Percentiles rank a stretch among this genome's conserved stretches.
Conservation (phyloP, 2,113 vertebrate species). For the Menura novaehollandiae region DNA sequence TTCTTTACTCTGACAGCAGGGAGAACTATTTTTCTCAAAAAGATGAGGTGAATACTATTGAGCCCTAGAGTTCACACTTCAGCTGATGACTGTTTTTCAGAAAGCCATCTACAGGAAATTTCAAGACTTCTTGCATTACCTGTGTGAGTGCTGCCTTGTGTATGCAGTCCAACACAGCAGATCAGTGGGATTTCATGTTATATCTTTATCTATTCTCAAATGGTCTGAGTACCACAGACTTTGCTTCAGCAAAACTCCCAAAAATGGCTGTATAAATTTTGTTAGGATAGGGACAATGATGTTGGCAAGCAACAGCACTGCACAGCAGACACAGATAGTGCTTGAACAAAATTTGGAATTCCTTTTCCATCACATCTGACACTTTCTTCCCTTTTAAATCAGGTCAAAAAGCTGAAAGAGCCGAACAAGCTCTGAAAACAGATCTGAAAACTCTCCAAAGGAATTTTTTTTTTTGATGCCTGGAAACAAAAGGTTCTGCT, state of each 20-base stretch:
- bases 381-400: neutral
- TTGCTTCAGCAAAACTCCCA: neutral
- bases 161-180: neutral
- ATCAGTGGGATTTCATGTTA: neutral
- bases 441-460: neutral
- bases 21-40: neutral
- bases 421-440: neutral
- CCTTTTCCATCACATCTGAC: neutral
- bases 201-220: neutral
- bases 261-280: neutral
- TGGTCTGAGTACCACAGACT: neutral
- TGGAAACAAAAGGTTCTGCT: neutral
- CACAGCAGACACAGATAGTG: neutral
- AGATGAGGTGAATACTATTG: neutral
- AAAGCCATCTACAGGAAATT: neutral
- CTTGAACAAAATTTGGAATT: neutral
- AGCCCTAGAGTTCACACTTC: neutral
- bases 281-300: neutral
- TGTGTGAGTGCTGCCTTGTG: neutral
- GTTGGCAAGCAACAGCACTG: neutral
- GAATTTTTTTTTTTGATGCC: neutral
- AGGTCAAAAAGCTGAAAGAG: neutral
- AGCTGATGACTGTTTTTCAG: neutral
- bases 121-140: neutral
- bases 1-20: neutral